These are phyloP conservation scores for Heliothis virescens DNA, from an alignment of 1,140 invertebrate genomes.

Conservation along the genomic window DNA sequence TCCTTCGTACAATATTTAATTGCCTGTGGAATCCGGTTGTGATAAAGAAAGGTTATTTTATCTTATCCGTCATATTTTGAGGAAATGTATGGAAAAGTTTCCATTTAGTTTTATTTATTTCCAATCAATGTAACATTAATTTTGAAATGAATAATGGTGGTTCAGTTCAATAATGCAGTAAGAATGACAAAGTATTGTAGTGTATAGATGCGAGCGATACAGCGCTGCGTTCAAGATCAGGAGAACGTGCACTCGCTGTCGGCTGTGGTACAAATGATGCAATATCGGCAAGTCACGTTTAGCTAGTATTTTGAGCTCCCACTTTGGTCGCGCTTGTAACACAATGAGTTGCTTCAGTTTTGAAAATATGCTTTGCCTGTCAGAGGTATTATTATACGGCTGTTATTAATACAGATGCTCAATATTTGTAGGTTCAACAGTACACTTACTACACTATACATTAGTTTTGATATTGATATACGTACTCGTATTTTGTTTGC, in stretches of 20 bases:
- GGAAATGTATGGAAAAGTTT: no score
- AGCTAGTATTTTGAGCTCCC: constrained; percentile 66
- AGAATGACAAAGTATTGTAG: constrained; percentile 26
- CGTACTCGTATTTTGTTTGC: no score
- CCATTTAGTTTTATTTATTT: no score
- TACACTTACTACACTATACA: no score
- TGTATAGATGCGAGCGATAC: constrained; percentile 9
- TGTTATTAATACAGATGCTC: background rate
- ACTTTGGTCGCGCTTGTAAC: constrained; percentile 59
- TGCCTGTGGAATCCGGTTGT: constrained; percentile 9
- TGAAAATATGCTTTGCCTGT: constrained; percentile 25
- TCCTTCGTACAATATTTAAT: background rate
- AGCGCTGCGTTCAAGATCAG: constrained; percentile 25
- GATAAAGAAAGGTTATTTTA: background rate
- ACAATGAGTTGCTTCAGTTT: constrained; percentile 51
- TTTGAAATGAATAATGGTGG: constrained; percentile 2
- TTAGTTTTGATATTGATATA: no score
- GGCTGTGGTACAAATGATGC: constrained; percentile 59
- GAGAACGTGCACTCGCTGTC: constrained; percentile 19
- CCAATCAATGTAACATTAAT: background rate
- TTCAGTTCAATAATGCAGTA: background rate
- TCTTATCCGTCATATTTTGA: no score
- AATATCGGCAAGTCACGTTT: constrained; percentile 73
- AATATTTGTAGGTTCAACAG: no score
- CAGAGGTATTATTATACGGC: background rate